Evolutionary conservation across 2,888 invertebrate genomes (phyloP).

Genomic region (Sturmia bella): DNA sequence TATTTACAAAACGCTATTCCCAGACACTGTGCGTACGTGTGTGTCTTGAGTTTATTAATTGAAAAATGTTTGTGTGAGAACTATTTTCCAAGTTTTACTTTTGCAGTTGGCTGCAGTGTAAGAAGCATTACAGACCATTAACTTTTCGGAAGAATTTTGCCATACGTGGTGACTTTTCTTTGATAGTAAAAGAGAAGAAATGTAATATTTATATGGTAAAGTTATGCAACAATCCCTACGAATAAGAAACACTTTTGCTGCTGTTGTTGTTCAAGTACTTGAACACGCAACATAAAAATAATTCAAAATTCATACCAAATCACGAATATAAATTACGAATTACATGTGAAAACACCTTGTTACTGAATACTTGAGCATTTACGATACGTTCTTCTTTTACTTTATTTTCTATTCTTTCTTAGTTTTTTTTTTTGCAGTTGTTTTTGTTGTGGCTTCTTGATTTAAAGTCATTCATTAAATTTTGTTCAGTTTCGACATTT

Average conservation of each 20-base stretch:
- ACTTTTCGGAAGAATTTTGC: conserved; percentile 61
- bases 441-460: conserved; percentile 21
- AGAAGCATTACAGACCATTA: conserved; percentile 54
- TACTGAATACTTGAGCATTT: conserved; percentile 22
- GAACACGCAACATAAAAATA: conserved; percentile 62
- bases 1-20: too few relatives aligned
- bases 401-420: not conserved
- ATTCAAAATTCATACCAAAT: conserved; percentile 70
- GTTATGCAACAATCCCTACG: conserved; percentile 24
- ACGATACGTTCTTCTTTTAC: conserved; percentile 37
- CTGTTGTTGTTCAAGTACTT: conserved; percentile 34
- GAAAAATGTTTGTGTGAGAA: conserved; percentile 35
- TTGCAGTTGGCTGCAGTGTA: not conserved
- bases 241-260: not conserved
- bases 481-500: conserved; percentile 40
- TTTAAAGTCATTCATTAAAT: conserved; percentile 69
- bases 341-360: conserved; percentile 68
- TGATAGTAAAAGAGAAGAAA: conserved; percentile 6
- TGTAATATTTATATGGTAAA: conserved; percentile 9
- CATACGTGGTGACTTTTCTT: conserved; percentile 57
- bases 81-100: not conserved
- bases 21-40: not conserved
- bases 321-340: conserved; percentile 69
- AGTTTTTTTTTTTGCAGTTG: not conserved
- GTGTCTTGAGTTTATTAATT: conserved; percentile 8